phyloP scores from a whole-genome alignment of 2,113 vertebrate genomes.

The Phycodurus eques region DNA sequence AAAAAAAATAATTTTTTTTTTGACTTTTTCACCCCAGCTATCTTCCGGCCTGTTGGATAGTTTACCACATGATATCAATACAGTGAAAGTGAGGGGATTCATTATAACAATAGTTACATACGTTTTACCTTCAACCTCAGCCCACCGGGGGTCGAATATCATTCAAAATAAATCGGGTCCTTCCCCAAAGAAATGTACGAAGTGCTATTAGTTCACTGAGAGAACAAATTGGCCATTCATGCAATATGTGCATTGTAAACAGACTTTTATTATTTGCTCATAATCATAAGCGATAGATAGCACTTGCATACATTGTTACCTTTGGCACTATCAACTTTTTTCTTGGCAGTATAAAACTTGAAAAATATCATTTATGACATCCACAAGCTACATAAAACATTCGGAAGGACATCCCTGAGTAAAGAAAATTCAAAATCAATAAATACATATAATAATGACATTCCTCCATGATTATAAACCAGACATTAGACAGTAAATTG shows the following conservation, averaged over 20 bases:
- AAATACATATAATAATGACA: constrained; percentile 30
- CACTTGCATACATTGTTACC: neutral
- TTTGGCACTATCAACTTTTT: neutral
- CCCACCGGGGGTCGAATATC: too few species aligned
- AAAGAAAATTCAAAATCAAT: constrained; percentile 12
- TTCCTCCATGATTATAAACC: constrained; percentile 21
- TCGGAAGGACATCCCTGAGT: constrained; percentile 13
- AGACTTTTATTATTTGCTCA: neutral
- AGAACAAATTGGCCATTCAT: neutral
- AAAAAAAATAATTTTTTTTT: too few species aligned
- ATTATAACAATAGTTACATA: too few species aligned
- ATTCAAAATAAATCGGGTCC: neutral
- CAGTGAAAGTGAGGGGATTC: too few species aligned
- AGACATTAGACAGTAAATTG: constrained; percentile 18
- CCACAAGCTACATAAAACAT: neutral
- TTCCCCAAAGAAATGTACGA: neutral
- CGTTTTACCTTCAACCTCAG: too few species aligned
- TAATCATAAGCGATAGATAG: too few species aligned
- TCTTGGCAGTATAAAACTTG: neutral
- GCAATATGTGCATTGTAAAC: neutral
- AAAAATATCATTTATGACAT: neutral
- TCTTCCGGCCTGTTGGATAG: too few species aligned
- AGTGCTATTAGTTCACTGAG: neutral
- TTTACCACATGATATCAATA: too few species aligned
- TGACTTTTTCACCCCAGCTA: too few species aligned